Evolutionary conservation across 2,888 invertebrate species (phyloP).

Genomic region (Laspeyria flexula): DNA sequence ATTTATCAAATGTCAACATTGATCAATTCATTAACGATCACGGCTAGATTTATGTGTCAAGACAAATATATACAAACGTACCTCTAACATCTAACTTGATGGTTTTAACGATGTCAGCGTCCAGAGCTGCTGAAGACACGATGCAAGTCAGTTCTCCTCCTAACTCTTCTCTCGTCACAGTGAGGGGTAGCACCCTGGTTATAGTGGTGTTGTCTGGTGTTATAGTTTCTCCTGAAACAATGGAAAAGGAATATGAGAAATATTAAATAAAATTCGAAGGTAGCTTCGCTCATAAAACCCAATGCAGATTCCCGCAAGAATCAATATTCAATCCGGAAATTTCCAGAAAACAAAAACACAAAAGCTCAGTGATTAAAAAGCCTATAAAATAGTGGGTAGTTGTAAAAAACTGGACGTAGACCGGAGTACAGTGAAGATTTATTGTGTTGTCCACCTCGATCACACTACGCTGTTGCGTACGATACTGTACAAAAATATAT

Average conservation of each 20-base stretch:
- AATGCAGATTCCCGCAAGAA: too few relatives aligned
- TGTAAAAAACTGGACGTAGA: conserved; percentile 12
- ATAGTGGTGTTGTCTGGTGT: conserved; percentile 73
- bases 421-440: conserved; percentile 12
- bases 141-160: conserved; percentile 90
- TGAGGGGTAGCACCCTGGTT: conserved; percentile 78
- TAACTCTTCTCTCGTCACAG: conserved; percentile 90
- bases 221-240: conserved; percentile 71
- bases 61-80: too few relatives aligned
- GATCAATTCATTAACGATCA: too few relatives aligned
- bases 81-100: conserved; percentile 91
- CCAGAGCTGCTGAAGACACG: conserved; percentile 89
- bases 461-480: conserved; percentile 12
- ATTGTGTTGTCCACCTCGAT: conserved; percentile 13
- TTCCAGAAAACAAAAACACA: conserved; percentile 2
- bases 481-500: conserved; percentile 2
- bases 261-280: not conserved
- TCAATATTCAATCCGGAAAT: not conserved
- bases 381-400: conserved; percentile 11
- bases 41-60: too few relatives aligned
- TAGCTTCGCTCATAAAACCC: too few relatives aligned
- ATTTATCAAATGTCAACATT: too few relatives aligned
- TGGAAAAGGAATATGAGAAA: not conserved
- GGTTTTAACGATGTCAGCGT: conserved; percentile 85
- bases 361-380: conserved; percentile 15